phyloP scores from a whole-genome alignment of 2,888 invertebrate species.

The Tachina fera region DNA sequence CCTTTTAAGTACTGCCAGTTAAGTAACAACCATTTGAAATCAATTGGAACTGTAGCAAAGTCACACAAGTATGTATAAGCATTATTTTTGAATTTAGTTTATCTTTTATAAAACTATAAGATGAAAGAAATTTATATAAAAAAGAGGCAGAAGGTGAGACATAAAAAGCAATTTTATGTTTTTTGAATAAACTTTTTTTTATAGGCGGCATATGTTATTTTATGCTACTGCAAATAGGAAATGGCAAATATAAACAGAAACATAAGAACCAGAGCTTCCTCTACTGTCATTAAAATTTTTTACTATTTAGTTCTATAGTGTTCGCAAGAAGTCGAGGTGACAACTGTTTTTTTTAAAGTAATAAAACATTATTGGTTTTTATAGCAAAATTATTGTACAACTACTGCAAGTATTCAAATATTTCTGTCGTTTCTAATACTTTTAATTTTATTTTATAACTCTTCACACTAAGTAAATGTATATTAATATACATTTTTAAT shows the following conservation, averaged over 20 bases:
- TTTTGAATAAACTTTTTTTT: conserved; percentile 42
- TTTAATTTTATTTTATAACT: conserved; percentile 30
- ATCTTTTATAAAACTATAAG: not conserved
- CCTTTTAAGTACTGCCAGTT: conserved; percentile 9
- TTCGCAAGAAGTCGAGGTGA: conserved; percentile 39
- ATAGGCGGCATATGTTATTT: conserved; percentile 50
- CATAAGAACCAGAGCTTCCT: not conserved
- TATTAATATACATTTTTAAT: conserved; percentile 21
- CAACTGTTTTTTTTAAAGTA: conserved; percentile 52
- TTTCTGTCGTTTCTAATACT: not conserved
- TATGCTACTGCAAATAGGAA: not conserved
- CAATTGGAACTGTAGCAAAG: conserved; percentile 60
- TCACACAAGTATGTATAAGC: conserved; percentile 14
- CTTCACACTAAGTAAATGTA: not conserved
- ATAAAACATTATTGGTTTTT: conserved; percentile 18
- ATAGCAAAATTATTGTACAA: not conserved
- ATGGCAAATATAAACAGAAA: conserved; percentile 19
- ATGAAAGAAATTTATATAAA: conserved; percentile 7
- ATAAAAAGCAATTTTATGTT: conserved; percentile 68
- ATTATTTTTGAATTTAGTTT: not conserved
- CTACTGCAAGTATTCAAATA: conserved; percentile 15
- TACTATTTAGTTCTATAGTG: not conserved
- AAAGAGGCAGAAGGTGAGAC: conserved; percentile 40
- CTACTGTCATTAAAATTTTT: not conserved
- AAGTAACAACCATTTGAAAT: conserved; percentile 51